Evolutionary conservation across 2,888 invertebrate genomes (phyloP).

Genomic region (Portevinia maculata): DNA sequence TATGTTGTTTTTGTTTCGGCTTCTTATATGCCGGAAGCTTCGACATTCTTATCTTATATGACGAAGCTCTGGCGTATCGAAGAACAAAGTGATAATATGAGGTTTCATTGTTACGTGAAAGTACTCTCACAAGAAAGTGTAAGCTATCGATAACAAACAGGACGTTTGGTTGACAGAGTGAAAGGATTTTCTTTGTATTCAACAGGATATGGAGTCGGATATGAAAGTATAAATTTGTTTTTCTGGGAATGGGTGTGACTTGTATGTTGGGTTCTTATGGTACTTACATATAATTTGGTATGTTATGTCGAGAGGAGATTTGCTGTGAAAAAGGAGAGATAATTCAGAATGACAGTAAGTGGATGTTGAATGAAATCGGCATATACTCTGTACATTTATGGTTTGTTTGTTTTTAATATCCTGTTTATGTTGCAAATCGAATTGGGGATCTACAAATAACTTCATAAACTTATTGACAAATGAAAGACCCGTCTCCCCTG

Average conservation of each 20-base stretch:
- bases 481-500: too few relatives aligned
- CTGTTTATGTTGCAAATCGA: not conserved
- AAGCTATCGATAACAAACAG: slow-evolving; percentile 52
- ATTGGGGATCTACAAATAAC: too few relatives aligned
- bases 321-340: slow-evolving; percentile 1
- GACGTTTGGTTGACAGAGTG: slow-evolving; percentile 45
- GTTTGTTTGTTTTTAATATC: not conserved
- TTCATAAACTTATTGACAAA: too few relatives aligned
- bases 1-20: slow-evolving; percentile 13
- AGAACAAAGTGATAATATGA: slow-evolving; percentile 68
- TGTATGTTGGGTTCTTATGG: slow-evolving; percentile 23
- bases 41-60: slow-evolving; percentile 47
- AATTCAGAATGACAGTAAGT: slow-evolving; percentile 16
- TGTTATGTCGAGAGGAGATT: slow-evolving; percentile 26
- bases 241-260: slow-evolving; percentile 10
- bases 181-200: slow-evolving; percentile 52
- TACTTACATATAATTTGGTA: slow-evolving; percentile 35
- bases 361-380: not conserved
- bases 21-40: slow-evolving; percentile 49
- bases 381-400: not conserved
- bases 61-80: slow-evolving; percentile 33
- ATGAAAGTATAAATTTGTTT: slow-evolving; percentile 48
- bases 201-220: slow-evolving; percentile 68
- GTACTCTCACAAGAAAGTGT: slow-evolving; percentile 37
- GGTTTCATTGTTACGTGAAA: slow-evolving; percentile 63